These are phyloP conservation scores for Rutpela maculata DNA, from an alignment of 2,888 invertebrate species.

Conservation along the genomic window DNA sequence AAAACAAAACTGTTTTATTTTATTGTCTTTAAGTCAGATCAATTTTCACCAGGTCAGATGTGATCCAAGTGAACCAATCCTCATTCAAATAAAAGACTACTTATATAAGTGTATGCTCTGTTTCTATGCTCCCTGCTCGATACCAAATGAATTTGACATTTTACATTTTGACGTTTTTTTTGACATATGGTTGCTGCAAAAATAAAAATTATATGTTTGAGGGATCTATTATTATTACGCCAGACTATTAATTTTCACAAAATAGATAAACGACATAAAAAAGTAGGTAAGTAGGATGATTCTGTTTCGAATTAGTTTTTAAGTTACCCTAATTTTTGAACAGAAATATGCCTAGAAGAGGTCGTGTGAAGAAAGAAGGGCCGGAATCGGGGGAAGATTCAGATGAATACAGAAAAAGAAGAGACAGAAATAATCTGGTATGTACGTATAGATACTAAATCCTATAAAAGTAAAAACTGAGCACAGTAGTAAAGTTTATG, in stretches of 20 bases:
- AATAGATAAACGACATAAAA: neutral
- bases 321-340: neutral
- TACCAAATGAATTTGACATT: too few species aligned
- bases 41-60: too few species aligned
- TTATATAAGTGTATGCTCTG: too few species aligned
- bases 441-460: slow-evolving; percentile 14
- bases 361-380: slow-evolving; percentile 69
- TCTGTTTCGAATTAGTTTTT: neutral
- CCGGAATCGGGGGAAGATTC: slow-evolving; percentile 82
- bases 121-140: too few species aligned
- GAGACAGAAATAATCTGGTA: slow-evolving; percentile 88
- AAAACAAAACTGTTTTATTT: too few species aligned
- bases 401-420: slow-evolving; percentile 82
- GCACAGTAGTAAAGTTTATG: too few species aligned
- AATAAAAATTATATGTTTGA: too few species aligned
- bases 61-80: too few species aligned
- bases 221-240: neutral
- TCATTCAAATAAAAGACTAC: too few species aligned
- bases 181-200: neutral
- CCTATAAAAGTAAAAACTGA: neutral
- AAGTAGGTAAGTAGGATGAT: neutral
- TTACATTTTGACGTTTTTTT: neutral
- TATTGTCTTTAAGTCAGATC: too few species aligned
- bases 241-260: neutral
- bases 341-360: slow-evolving; percentile 66